Conservation (phyloP, 2,797 vertebrate genomes). For the Characodon lateralis region DNA sequence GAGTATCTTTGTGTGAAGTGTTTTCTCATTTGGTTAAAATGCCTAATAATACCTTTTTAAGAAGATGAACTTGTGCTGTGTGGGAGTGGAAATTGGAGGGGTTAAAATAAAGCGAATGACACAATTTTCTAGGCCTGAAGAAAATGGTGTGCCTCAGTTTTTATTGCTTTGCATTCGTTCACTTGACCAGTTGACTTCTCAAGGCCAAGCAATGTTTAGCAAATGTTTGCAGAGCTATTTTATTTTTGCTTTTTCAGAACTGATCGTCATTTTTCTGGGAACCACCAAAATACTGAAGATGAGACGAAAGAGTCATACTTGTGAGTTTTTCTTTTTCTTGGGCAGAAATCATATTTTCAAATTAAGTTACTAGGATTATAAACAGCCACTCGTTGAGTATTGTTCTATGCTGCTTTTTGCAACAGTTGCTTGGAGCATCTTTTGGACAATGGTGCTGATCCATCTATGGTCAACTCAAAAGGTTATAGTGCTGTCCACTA, state of each 20-base stretch:
- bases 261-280: conserved; percentile 87
- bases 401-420: not conserved
- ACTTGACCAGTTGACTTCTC: not conserved
- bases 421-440: conserved; percentile 94
- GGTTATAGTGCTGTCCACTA: conserved; percentile 98
- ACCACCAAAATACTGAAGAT: conserved; percentile 87
- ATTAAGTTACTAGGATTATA: not conserved
- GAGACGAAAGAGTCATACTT: conserved; percentile 93
- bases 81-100: not conserved
- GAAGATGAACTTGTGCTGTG: not conserved
- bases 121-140: not conserved
- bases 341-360: rapidly evolving
- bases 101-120: too few species aligned
- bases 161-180: not conserved
- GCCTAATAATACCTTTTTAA: not conserved
- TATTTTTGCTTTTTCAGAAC: conserved; percentile 72
- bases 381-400: not conserved
- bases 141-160: not conserved
- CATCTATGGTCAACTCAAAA: conserved; percentile 92
- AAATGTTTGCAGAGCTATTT: not conserved
- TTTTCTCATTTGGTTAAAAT: not conserved
- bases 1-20: not conserved
- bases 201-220: not conserved
- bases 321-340: conserved; percentile 78
- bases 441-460: conserved; percentile 95